Conservation (phyloP, 2,113 vertebrate genomes). For the Hippocampus barbouri region DNA sequence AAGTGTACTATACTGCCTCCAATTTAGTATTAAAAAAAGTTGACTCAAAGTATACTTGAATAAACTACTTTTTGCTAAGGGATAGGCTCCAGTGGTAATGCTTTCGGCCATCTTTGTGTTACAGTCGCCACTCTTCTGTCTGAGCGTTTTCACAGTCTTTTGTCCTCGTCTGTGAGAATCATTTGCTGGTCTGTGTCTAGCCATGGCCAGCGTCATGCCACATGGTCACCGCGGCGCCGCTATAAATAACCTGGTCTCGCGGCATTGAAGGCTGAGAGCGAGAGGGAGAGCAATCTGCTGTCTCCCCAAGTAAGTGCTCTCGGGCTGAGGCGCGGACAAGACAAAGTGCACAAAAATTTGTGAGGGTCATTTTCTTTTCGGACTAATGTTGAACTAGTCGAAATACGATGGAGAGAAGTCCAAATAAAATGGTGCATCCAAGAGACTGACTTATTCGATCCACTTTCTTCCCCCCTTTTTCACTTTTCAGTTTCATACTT, state of each 20-base stretch:
- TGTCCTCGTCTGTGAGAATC: slow-evolving; percentile 33
- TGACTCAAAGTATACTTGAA: too few relatives aligned
- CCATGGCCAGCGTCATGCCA: slow-evolving; percentile 57
- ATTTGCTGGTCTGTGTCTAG: slow-evolving; percentile 44
- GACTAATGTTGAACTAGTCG: neutral
- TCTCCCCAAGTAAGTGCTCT: slow-evolving; percentile 56
- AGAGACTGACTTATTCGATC: neutral
- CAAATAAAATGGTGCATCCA: neutral
- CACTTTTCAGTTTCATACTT: neutral
- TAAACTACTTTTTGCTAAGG: too few relatives aligned
- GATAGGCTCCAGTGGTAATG: too few relatives aligned
- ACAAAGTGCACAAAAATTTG: slow-evolving; percentile 15
- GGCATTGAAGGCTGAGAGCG: slow-evolving; percentile 46
- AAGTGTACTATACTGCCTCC: too few relatives aligned
- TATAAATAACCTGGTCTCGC: slow-evolving; percentile 67
- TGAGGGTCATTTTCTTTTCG: neutral
- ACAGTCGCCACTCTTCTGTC: neutral
- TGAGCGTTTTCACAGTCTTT: slow-evolving; percentile 5
- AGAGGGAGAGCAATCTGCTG: slow-evolving; percentile 67
- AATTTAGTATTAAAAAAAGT: too few relatives aligned
- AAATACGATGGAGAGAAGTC: neutral
- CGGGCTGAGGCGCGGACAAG: slow-evolving; percentile 43
- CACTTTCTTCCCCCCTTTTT: neutral
- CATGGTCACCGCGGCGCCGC: slow-evolving; percentile 53
- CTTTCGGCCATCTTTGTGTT: neutral